Evolutionary conservation across 2,888 invertebrate genomes (phyloP), one percentile per base, ranked within the genome.

Genomic region (Andrena trimmerana): DNA sequence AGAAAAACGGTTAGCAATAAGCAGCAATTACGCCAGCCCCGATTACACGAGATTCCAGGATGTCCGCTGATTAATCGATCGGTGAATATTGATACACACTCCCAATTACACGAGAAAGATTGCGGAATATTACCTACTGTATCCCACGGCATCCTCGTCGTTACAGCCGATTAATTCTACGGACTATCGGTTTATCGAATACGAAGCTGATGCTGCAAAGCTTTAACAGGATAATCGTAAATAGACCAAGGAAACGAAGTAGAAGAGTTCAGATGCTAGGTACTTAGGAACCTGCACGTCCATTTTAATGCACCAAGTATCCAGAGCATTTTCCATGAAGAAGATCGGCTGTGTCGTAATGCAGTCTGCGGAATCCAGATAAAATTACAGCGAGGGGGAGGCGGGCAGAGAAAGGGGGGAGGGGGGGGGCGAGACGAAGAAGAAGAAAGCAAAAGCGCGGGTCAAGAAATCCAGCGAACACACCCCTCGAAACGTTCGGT

Each of bases 401-500:
- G 16, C 24, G 57, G 29, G 10, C 65, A 59, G 59, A 62, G 63
- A 60, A 74, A 57, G 20, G 20, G 20, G 20, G 20, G 20, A 20
- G 20, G 20, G 20, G 20, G 20, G 66, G 6, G 73, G 68, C 57
- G 59, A 60, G 57, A 70, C 70, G 68, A 68, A 16, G 62, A 59
- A 33, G 71, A 74, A 48, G 74, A 84, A 68, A 59, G 66, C 52
- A 27, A 70, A 42, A 69, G 72, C 54, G 77, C 50, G 66, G 75
- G 76, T 76, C 57, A 57, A 73, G 81, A 82, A 81, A 77, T 81
- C 65, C 81, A 63, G 33, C 76, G 85, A 90, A 86, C 90, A 89
- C 90, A 88, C 89, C 90, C 89, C 88, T 65, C 67, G 65, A 83
- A 86, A 83, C 81, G 86, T 82, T 85, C 70, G 83, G 83, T 66